Base-by-base conservation (phyloP, 2,888 invertebrate genomes). In the Helicoverpa assulta region DNA sequence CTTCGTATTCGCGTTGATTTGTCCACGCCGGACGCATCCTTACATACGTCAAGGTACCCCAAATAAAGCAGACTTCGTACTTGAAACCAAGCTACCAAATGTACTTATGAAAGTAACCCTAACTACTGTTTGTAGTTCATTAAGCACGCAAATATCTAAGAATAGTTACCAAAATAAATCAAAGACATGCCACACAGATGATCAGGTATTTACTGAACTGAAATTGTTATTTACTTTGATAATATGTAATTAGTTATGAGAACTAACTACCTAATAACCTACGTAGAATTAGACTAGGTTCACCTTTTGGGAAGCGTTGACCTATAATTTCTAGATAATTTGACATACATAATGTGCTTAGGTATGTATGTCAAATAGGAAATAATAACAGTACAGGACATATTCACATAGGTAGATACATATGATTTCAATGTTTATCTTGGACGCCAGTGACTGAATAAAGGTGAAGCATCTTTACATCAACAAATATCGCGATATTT, bases 121-220 rank as follows among this genome's bases (percentile, higher is more conserved):
- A 64, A 59, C 26, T 51, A 26, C 50, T 37, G 16, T 53, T 47
- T 53, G 19, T 14, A 33, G 47, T 5, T 19, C 29, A 66, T 37
- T 40, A 60, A 57, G 56, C 43, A 67, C 56, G 21, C 14, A 19
- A 53, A 52, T 12, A 67, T 68, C n/a, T 43, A 5, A 29, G 40
- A 51, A 16, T 21, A 50, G 58, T 50, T 12, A 21, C 18, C 16
- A 18, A 47, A 12, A 33, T 53, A 54, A 50, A 47, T 53, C 62
- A 62, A 43, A 53, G 33, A 33, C 29, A 12, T 40, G 4, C 12
- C 3, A 0, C 16, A 29, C 52, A 43, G 19, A 12, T 19, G n/a
- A 29, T 47, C 47, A 47, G 47, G 47, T 58, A 58, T 21, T 18
- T 47, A 50, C 26, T 58, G n/a, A 47, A 29, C 47, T 58, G 58